phyloP scores from a whole-genome alignment of 2,113 vertebrate genomes.

The Melanocharis versteri region DNA sequence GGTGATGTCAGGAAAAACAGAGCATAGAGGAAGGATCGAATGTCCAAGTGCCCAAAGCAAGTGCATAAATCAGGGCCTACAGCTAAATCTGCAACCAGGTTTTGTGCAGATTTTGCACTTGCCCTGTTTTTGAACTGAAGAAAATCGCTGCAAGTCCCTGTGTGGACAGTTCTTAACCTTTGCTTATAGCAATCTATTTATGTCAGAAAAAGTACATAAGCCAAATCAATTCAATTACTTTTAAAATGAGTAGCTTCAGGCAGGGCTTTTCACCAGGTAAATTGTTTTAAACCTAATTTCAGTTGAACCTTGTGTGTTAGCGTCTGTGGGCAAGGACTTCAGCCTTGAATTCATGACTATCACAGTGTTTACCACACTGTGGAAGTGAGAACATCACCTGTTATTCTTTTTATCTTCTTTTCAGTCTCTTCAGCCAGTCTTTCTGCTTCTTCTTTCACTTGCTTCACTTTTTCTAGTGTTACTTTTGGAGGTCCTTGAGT shows the following conservation, averaged over 20 bases:
- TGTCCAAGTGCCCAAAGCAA: neutral
- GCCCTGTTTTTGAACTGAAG: neutral
- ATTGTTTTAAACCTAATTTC: neutral
- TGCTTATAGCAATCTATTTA: neutral
- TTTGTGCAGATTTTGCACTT: neutral
- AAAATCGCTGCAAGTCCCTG: neutral
- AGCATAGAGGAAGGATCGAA: neutral
- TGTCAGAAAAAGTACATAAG: neutral
- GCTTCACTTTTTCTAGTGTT: slow-evolving; percentile 69
- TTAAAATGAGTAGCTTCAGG: neutral
- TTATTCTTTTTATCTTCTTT: slow-evolving; percentile 75
- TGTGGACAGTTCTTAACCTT: neutral
- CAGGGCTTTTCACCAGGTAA: neutral
- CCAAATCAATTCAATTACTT: neutral
- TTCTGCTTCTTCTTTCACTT: slow-evolving; percentile 71
- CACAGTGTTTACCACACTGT: neutral
- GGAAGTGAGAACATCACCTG: slow-evolving; percentile 68
- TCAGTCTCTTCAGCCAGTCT: slow-evolving; percentile 72
- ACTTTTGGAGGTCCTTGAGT: slow-evolving; percentile 9
- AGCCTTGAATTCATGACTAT: neutral
- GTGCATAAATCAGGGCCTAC: neutral
- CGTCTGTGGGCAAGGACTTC: neutral
- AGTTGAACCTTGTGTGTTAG: neutral
- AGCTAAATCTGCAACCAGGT: neutral
- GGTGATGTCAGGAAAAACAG: neutral